phyloP scores from a whole-genome alignment of 1,140 invertebrate genomes.

The Colletes latitarsis region DNA sequence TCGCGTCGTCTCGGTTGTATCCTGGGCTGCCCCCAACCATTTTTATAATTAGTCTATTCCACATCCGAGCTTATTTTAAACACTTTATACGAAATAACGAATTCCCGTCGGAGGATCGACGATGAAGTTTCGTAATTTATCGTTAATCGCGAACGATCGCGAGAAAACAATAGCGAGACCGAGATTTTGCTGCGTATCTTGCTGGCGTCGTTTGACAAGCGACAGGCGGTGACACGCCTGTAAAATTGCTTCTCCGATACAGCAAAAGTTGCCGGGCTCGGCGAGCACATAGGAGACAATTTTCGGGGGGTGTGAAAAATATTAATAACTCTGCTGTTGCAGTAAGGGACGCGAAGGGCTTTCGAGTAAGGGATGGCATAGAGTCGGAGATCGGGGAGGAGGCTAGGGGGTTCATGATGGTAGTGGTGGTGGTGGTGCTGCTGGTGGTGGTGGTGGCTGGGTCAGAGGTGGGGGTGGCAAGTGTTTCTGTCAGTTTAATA shows the following conservation, averaged over 20 bases:
- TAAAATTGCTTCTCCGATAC: conserved; percentile 74
- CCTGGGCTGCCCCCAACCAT: no score
- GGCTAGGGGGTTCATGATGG: conserved; percentile 69
- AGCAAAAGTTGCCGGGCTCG: conserved; percentile 37
- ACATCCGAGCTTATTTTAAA: no score
- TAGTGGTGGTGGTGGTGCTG: no score
- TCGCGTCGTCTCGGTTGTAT: background rate
- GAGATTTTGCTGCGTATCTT: conserved; percentile 48
- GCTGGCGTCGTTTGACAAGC: conserved; percentile 71
- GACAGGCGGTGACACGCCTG: conserved; percentile 74
- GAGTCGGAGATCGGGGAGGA: conserved; percentile 56
- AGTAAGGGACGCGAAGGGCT: conserved; percentile 63
- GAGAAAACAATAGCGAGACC: background rate
- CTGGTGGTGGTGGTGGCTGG: conserved; percentile 34
- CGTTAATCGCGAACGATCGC: background rate
- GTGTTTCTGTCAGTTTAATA: conserved; percentile 83
- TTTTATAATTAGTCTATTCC: no score
- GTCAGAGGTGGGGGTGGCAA: conserved; percentile 76
- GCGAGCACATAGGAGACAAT: conserved; percentile 74
- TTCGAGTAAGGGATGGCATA: conserved; percentile 66
- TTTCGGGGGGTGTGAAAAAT: conserved; percentile 77
- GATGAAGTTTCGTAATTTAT: conserved; percentile 15
- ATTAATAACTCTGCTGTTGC: conserved; percentile 76
- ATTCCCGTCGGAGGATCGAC: background rate
- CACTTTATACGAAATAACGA: no score